A percentile compares a stretch with the other conserved stretches of the same genome.
These are phyloP conservation scores for Leptonema lineaticorne DNA, from an alignment of 1,140 invertebrate genomes.

Conservation along the genomic window DNA sequence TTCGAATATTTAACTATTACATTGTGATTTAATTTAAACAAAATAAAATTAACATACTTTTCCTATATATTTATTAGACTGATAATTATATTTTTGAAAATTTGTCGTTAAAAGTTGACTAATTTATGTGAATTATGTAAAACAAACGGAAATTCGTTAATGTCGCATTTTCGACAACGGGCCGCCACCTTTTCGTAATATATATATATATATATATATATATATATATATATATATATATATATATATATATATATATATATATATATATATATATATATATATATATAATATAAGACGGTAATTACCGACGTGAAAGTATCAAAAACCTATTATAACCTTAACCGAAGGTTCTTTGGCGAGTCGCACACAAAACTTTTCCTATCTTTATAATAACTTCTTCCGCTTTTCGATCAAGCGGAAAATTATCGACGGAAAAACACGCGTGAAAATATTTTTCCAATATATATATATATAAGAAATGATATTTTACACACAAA, in stretches of 20 bases:
- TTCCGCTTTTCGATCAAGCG: slow-evolving; percentile 26
- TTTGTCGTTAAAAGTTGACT: too few relatives aligned
- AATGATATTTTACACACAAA: too few relatives aligned
- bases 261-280: not conserved
- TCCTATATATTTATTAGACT: too few relatives aligned
- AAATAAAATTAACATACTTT: too few relatives aligned
- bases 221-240: not conserved
- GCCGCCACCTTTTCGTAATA: too few relatives aligned
- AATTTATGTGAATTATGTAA: too few relatives aligned
- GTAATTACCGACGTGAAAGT: slow-evolving; percentile 15
- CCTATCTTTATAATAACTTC: slow-evolving; percentile 29
- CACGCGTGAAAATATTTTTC: not conserved
- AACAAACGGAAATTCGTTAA: too few relatives aligned
- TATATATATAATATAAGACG: not conserved
- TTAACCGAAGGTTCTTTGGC: not conserved
- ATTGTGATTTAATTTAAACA: too few relatives aligned
- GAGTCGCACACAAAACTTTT: slow-evolving; percentile 24
- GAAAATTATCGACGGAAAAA: slow-evolving; percentile 29
- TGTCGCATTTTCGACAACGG: too few relatives aligned
- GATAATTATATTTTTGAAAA: too few relatives aligned
- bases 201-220: not conserved
- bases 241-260: not conserved
- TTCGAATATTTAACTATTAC: too few relatives aligned
- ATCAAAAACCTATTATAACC: slow-evolving; percentile 30
- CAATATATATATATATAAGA: too few relatives aligned